phyloP scores from a whole-genome alignment of 2,113 vertebrate genomes.

The Eurystomus gularis region DNA sequence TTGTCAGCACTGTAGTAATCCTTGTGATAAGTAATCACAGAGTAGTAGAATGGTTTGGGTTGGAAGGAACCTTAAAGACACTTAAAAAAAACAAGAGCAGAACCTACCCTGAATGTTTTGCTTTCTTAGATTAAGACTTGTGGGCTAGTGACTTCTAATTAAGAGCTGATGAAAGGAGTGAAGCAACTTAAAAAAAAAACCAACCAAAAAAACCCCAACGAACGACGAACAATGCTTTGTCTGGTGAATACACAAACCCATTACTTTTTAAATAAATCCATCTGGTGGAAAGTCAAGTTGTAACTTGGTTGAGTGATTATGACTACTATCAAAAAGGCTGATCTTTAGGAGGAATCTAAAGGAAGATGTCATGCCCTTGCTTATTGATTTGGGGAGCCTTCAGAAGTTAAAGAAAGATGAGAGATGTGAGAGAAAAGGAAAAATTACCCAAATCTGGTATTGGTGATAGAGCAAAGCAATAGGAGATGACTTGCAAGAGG shows the following conservation, averaged over 20 bases:
- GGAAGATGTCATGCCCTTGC: background rate
- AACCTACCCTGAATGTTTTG: background rate
- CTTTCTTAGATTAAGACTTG: background rate
- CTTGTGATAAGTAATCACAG: background rate
- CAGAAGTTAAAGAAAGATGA: background rate
- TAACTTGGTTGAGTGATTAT: background rate
- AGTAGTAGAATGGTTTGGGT: no score
- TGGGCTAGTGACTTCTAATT: background rate
- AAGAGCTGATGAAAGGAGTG: background rate
- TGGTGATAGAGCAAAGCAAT: background rate
- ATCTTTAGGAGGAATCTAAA: background rate
- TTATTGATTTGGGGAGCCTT: background rate
- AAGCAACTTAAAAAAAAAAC: background rate
- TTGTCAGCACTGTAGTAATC: background rate
- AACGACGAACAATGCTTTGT: background rate
- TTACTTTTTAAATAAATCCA: background rate
- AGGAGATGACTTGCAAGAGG: background rate
- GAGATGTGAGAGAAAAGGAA: background rate
- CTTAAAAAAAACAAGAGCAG: background rate
- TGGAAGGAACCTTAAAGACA: background rate
- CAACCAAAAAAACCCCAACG: background rate
- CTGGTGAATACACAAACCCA: background rate
- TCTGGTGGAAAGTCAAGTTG: background rate
- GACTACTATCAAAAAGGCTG: background rate
- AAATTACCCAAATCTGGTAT: background rate